phyloP scores from a whole-genome alignment of 2,113 vertebrate species.

The Coptodon rendalli region DNA sequence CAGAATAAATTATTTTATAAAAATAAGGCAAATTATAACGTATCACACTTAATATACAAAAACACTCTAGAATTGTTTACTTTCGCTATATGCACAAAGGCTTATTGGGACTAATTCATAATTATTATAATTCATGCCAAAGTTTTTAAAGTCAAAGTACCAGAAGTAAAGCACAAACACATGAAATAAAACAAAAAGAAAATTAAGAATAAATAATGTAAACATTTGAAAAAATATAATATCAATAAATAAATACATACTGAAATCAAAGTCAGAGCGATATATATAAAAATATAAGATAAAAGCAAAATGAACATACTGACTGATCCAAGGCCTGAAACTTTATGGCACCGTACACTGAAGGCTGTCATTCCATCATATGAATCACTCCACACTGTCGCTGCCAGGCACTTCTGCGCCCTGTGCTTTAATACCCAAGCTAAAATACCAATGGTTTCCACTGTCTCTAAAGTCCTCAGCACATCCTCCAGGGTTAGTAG shows the following conservation, averaged over 20 bases:
- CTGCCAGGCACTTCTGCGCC: not conserved
- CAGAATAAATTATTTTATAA: not conserved
- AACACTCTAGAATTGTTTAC: not conserved
- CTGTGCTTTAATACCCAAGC: constrained; percentile 1
- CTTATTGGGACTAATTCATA: not conserved
- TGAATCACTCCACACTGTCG: not conserved
- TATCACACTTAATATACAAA: not conserved
- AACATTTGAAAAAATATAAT: not conserved
- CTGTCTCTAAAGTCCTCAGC: not conserved
- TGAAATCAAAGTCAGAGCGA: not conserved
- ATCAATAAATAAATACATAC: constrained; percentile 11
- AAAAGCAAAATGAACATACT: not conserved
- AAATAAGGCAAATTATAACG: not conserved
- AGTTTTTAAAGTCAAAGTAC: not conserved
- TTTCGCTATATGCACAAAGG: not conserved
- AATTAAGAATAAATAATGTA: not conserved
- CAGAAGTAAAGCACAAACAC: not conserved
- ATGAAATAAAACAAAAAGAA: not conserved
- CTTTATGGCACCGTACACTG: not conserved
- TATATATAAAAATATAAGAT: not conserved
- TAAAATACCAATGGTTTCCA: not conserved
- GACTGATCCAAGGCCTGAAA: not conserved
- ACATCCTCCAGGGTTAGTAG: not conserved
- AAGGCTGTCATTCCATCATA: not conserved
- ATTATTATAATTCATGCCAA: not conserved